phyloP scores from a whole-genome alignment of 1,140 invertebrate species.

The Drosophila guanche region DNA sequence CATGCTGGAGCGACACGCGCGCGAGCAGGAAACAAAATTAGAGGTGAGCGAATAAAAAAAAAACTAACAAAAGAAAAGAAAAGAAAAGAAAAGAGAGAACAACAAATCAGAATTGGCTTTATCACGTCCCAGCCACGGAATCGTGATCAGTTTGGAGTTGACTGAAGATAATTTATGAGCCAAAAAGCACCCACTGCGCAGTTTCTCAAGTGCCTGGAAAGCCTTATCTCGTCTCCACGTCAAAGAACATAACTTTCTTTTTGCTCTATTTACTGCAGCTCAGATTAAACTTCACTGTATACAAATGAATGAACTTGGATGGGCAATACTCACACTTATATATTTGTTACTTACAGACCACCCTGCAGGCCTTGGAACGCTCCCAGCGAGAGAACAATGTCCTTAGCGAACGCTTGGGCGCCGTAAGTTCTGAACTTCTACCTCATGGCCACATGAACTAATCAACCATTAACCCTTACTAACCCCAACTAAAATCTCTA shows the following conservation, averaged over 20 bases:
- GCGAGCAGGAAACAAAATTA: conserved; percentile 90
- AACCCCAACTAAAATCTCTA: conserved; percentile 10
- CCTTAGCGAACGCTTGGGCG: conserved; percentile 86
- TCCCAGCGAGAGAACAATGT: conserved; percentile 87
- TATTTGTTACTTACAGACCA: conserved; percentile 64
- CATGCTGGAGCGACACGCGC: conserved; percentile 91
- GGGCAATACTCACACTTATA: neutral
- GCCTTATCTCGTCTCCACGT: conserved; percentile 49
- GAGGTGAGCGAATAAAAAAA: conserved; percentile 59
- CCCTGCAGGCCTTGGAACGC: conserved; percentile 86
- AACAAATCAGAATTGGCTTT: conserved; percentile 36
- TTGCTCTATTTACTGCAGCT: conserved; percentile 13
- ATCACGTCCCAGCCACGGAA: conserved; percentile 59
- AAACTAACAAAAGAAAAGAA: neutral
- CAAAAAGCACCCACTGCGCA: conserved; percentile 61
- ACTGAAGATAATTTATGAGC: conserved; percentile 65
- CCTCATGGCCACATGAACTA: conserved; percentile 15
- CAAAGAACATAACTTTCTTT: conserved; percentile 60
- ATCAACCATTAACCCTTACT: conserved; percentile 17
- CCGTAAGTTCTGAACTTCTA: conserved; percentile 61
- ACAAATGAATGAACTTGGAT: conserved; percentile 33
- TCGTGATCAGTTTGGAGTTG: conserved; percentile 48
- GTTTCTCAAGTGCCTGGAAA: conserved; percentile 57
- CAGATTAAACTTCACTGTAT: conserved; percentile 38
- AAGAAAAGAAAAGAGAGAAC: neutral